phyloP scores from a whole-genome alignment of 1,140 invertebrate species.

The Nomia melanderi region DNA sequence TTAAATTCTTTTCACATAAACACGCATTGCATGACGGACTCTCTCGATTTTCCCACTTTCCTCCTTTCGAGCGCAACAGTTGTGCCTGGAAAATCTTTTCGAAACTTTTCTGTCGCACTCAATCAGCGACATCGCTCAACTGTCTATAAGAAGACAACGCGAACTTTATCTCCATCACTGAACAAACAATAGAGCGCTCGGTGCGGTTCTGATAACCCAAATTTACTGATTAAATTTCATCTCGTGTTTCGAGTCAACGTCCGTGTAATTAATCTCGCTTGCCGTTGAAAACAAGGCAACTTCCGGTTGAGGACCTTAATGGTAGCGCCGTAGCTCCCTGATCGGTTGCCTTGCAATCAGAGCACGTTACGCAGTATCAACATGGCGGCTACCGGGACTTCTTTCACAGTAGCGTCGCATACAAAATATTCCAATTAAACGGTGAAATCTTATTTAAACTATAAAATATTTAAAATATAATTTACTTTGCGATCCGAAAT shows the following conservation, averaged over 20 bases:
- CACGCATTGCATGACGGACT: neutral
- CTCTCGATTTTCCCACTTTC: neutral
- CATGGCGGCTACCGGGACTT: neutral
- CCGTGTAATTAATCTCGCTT: constrained; percentile 9
- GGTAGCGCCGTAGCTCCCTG: too few relatives aligned
- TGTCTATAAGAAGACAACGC: too few relatives aligned
- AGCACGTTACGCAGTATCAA: neutral
- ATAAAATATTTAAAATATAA: too few relatives aligned
- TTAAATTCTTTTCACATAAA: neutral
- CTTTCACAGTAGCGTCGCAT: neutral
- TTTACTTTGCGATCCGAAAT: neutral
- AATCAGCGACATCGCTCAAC: too few relatives aligned
- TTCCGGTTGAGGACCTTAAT: constrained; percentile 1
- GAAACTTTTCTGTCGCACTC: too few relatives aligned
- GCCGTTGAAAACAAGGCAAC: neutral
- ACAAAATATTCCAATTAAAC: neutral
- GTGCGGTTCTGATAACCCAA: neutral
- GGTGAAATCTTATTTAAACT: too few relatives aligned
- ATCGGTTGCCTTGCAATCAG: neutral
- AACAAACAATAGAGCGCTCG: too few relatives aligned
- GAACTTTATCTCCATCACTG: too few relatives aligned
- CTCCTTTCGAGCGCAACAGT: too few relatives aligned
- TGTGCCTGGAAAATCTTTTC: too few relatives aligned
- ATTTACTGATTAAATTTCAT: neutral
- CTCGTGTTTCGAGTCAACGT: neutral